phyloP scores from a whole-genome alignment of 2,888 invertebrate genomes.

The Himalopsyche japonica region DNA sequence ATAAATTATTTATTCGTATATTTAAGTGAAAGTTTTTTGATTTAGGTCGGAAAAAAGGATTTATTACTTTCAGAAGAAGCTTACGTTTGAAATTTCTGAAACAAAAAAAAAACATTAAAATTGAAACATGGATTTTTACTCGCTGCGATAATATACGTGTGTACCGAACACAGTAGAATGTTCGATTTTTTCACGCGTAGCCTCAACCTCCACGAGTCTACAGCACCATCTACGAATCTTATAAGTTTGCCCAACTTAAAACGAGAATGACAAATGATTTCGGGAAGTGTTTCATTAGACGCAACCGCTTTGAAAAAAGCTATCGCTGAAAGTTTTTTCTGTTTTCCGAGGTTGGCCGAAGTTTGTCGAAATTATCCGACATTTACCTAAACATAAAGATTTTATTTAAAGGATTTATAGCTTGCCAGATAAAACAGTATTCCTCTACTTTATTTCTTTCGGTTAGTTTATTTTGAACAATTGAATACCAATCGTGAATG shows the following conservation, averaged over 20 bases:
- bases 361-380: not conserved
- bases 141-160: not conserved
- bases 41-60: not conserved
- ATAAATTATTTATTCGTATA: too few species aligned
- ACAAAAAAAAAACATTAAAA: not conserved
- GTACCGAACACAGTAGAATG: not conserved
- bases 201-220: not conserved
- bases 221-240: not conserved
- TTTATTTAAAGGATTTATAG: not conserved
- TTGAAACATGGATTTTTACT: not conserved
- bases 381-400: not conserved
- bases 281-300: not conserved
- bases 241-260: not conserved
- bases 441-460: too few species aligned
- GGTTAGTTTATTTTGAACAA: too few species aligned
- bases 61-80: not conserved
- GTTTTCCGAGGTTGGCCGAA: not conserved
- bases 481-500: too few species aligned
- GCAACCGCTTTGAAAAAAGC: not conserved
- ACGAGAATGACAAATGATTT: not conserved
- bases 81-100: not conserved
- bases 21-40: not conserved
- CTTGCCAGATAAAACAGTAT: not conserved
- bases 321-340: not conserved
- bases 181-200: not conserved